Conservation (phyloP, 2,888 invertebrate genomes). For the Melieria omissa region DNA sequence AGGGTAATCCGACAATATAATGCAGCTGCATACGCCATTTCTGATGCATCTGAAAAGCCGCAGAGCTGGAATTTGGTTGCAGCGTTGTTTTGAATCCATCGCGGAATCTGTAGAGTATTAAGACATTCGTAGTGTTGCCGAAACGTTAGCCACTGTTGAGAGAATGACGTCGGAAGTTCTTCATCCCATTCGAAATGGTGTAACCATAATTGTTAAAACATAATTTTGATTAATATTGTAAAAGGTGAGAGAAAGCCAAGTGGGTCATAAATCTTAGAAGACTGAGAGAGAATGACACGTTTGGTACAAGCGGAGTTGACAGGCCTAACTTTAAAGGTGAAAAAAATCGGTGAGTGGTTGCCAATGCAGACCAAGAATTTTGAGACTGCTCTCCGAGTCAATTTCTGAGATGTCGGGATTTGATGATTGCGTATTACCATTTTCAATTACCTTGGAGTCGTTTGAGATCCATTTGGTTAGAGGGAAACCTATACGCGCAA, state of each 20-base stretch:
- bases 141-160: not conserved
- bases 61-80: not conserved
- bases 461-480: too few species aligned
- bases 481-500: not conserved
- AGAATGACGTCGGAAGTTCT: constrained; percentile 1
- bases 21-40: constrained; percentile 13
- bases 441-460: too few species aligned
- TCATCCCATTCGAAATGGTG: constrained; percentile 19
- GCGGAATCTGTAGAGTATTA: too few species aligned
- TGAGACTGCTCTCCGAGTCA: too few species aligned
- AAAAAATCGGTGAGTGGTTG: too few species aligned
- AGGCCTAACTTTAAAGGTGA: constrained; percentile 6
- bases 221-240: constrained; percentile 10
- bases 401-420: too few species aligned
- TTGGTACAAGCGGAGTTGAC: constrained; percentile 6
- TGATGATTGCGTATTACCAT: too few species aligned
- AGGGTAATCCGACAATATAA: constrained; percentile 10
- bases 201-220: constrained; percentile 19
- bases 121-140: constrained; percentile 1
- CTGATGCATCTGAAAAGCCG: constrained; percentile 17
- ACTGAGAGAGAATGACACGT: constrained; percentile 17
- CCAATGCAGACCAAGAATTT: too few species aligned
- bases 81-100: constrained; percentile 10
- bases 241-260: constrained; percentile 1
- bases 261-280: constrained; percentile 17